Evolutionary conservation across 1,140 invertebrate species (phyloP), one percentile per base, ranked within the genome.

Genomic region (Solen grandis): DNA sequence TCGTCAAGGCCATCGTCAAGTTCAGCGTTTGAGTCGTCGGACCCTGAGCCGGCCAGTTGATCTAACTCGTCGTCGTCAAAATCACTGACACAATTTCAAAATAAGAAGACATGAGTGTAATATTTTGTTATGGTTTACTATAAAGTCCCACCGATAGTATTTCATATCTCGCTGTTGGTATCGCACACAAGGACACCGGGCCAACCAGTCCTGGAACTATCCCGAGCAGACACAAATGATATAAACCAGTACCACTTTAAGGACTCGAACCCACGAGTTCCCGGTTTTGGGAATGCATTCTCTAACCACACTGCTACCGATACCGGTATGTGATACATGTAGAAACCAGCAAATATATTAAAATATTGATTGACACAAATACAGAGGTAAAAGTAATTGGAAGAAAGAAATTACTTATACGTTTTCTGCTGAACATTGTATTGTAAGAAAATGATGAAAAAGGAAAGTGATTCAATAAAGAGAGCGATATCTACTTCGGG

Each of bases 1-100:
- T 60, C 27, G 46, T 36, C 60, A 5, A 57, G 82, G 81, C 83
- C 85, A 85, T 89, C 87, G 31, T 81, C 69, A 55, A 50, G 8
- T 2, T 66, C n/a, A 25, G 16, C 73, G 22, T 55, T 33, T 50
- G 54, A 68, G 74, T 14, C 73, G 60, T 73, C 35, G 62, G 46
- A 83, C 65, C 38, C 33, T 33, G 63, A 79, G 63, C 79, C 80
- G 86, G 84, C 63, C 57, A 66, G 57, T 65, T 31, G 77, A 36
- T 68, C 83, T 66, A 70, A 72, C 33, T 5, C 29, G 38, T 66
- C 60, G 59, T 65, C 38, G 60, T 57, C 27, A 5, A 35, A 29
- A 10, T 10, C 27, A 78, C 29, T 54, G 57, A 25, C 16, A n/a
- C 16, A 22, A 54, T 0, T 55, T 2, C 10, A 14, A n/a, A 33